Percentiles rank a stretch among this genome's conserved stretches.
These are phyloP conservation scores for Myotis myotis DNA, from an alignment of 2,797 vertebrate genomes.

Conservation along the genomic window DNA sequence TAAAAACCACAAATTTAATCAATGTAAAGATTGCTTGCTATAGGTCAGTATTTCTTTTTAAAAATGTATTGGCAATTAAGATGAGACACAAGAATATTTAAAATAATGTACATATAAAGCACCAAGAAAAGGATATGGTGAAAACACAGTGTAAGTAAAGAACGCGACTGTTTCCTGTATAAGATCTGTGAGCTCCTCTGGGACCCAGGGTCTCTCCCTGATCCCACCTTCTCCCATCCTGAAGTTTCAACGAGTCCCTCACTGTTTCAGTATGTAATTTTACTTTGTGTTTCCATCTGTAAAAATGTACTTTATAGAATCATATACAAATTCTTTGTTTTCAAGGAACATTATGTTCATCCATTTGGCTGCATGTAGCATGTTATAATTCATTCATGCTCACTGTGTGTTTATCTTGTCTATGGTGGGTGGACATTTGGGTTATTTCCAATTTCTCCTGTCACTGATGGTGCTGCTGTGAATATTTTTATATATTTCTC, in stretches of 20 bases:
- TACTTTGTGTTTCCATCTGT: background rate
- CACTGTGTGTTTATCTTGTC: background rate
- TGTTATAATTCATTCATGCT: background rate
- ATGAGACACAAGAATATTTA: background rate
- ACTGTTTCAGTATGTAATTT: background rate
- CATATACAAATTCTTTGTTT: background rate
- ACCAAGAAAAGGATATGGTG: background rate
- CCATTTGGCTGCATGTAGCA: background rate
- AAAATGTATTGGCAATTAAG: background rate
- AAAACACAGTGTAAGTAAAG: background rate
- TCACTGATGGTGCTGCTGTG: background rate
- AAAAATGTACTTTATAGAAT: background rate
- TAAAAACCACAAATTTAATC: slow-evolving; percentile 65
- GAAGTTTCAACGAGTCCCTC: background rate
- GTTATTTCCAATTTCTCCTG: background rate
- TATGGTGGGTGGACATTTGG: background rate
- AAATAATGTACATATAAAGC: background rate
- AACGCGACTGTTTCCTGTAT: background rate
- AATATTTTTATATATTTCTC: background rate
- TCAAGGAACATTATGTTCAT: background rate
- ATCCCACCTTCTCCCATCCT: background rate
- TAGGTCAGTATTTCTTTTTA: background rate
- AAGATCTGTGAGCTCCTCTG: background rate
- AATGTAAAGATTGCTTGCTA: slow-evolving; percentile 22
- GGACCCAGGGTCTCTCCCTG: no score